Evolutionary conservation across 2,113 vertebrate species (phyloP).

Genomic region (Lutjanus erythropterus): DNA sequence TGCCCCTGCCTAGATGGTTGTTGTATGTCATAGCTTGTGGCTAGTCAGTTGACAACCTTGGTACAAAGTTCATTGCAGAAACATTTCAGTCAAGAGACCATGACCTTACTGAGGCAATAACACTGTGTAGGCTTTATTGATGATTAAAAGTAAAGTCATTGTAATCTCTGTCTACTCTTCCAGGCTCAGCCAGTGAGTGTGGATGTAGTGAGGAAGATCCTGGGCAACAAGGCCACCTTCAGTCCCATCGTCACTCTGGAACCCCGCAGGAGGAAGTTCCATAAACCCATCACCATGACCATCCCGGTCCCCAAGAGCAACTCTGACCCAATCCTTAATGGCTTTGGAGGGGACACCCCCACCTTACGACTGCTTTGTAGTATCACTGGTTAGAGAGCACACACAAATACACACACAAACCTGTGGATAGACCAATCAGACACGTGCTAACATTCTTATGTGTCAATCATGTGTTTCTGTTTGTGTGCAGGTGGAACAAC

Average conservation of each 20-base stretch:
- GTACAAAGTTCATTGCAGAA: background rate
- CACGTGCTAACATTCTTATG: background rate
- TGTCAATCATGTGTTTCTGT: conserved; percentile 25
- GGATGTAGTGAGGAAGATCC: conserved; percentile 92
- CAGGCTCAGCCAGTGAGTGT: conserved; percentile 93
- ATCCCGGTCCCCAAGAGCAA: conserved; percentile 94
- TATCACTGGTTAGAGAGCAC: conserved; percentile 90
- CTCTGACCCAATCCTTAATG: conserved; percentile 88
- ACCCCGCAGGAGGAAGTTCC: conserved; percentile 96
- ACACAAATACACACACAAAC: background rate
- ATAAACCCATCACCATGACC: conserved; percentile 99
- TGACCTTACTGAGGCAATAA: background rate
- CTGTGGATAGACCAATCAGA: background rate
- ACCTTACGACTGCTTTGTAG: conserved; percentile 96
- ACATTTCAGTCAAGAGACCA: background rate
- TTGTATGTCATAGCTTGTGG: background rate
- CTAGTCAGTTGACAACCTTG: background rate
- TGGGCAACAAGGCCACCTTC: conserved; percentile 97
- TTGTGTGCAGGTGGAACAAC: conserved; percentile 92
- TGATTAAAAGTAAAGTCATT: background rate
- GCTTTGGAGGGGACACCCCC: conserved; percentile 92
- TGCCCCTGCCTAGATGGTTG: background rate
- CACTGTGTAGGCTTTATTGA: background rate
- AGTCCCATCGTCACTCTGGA: conserved; percentile 98
- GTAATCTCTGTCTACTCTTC: conserved; percentile 1